Conservation (phyloP, 2,888 invertebrate genomes). For the Tenthredo mesomela region DNA sequence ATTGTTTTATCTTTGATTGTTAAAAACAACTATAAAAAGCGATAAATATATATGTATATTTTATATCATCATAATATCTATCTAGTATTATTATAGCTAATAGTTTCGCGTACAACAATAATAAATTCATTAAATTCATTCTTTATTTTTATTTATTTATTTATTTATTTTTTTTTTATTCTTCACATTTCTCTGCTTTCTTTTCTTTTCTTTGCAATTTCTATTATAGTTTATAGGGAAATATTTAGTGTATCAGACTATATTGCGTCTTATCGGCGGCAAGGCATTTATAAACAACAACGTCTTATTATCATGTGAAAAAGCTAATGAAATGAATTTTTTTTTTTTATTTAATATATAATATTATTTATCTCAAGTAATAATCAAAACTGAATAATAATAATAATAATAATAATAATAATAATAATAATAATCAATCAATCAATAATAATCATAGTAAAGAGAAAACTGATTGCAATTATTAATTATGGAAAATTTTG, state of each 20-base stretch:
- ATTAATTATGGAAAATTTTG: slow-evolving; percentile 14
- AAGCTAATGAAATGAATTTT: too few species aligned
- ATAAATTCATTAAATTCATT: neutral
- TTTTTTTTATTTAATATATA: too few species aligned
- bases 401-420: too few species aligned
- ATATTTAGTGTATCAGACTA: neutral
- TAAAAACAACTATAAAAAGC: neutral
- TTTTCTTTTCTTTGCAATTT: too few species aligned
- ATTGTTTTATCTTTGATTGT: neutral
- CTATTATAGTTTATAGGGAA: neutral
- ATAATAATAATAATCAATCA: too few species aligned
- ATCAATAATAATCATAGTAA: too few species aligned
- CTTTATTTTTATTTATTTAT: too few species aligned
- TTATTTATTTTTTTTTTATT: too few species aligned
- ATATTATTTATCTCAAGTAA: neutral
- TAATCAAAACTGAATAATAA: too few species aligned
- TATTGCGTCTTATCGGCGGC: neutral
- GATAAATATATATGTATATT: neutral
- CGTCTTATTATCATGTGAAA: neutral
- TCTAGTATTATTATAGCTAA: neutral
- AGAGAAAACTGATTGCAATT: neutral
- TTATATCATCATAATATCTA: neutral
- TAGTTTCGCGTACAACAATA: neutral
- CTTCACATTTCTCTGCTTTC: neutral
- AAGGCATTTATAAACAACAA: neutral